These are phyloP conservation scores for Styela plicata DNA, from an alignment of 23 tunicate genomes.

Conservation along the genomic window DNA sequence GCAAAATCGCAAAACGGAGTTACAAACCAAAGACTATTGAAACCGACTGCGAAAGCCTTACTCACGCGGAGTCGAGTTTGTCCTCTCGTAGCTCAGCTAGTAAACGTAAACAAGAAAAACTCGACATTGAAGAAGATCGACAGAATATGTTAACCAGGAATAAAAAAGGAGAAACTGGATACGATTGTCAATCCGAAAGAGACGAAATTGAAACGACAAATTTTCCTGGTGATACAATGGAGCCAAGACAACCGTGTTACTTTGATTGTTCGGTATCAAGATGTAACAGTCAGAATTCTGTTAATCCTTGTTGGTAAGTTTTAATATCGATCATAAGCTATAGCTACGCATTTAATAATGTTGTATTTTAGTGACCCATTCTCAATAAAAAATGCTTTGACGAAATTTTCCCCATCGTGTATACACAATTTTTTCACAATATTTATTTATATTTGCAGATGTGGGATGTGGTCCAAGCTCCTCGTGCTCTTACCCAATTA, in stretches of 20 bases:
- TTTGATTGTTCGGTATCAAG: slow-evolving; percentile 8
- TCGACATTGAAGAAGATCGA: background rate
- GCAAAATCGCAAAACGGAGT: background rate
- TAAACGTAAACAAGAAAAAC: background rate
- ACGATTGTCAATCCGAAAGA: background rate
- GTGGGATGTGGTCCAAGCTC: background rate
- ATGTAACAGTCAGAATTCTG: background rate
- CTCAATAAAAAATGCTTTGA: no score
- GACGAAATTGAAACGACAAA: background rate
- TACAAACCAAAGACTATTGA: slow-evolving; percentile 12
- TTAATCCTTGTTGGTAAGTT: background rate
- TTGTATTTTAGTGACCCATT: background rate
- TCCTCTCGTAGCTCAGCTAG: slow-evolving; percentile 4
- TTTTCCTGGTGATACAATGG: background rate
- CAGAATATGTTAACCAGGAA: background rate
- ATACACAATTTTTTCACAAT: no score
- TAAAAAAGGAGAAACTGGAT: background rate
- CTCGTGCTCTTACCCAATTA: background rate
- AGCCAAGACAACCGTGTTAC: background rate
- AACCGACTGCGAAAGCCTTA: slow-evolving; percentile 16
- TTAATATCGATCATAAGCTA: background rate
- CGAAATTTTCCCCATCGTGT: no score
- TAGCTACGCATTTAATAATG: background rate
- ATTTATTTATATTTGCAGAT: background rate
- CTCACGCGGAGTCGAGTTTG: slow-evolving; percentile 19